Percentiles rank a stretch among this genome's conserved stretches.
These are phyloP conservation scores for Drosophila planitibia DNA, from an alignment of 2,888 invertebrate genomes.

Conservation along the genomic window DNA sequence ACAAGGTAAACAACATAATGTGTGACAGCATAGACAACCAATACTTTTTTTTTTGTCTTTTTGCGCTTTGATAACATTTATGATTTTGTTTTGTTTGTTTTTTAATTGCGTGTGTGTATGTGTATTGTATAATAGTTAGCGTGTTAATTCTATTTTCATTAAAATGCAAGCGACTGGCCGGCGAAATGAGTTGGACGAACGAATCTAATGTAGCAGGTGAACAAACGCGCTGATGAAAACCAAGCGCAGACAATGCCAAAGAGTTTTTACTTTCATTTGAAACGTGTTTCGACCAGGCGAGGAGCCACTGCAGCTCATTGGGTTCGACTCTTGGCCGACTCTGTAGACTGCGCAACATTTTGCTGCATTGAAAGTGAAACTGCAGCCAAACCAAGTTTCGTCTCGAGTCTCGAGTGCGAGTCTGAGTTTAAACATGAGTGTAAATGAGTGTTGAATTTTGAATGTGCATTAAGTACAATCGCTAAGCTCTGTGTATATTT, in stretches of 20 bases:
- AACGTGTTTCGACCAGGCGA: constrained; percentile 77
- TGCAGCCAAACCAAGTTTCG: constrained; percentile 36
- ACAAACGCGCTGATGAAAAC: constrained; percentile 61
- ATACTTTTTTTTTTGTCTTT: background rate
- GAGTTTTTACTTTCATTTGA: constrained; percentile 84
- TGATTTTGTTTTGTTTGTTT: background rate
- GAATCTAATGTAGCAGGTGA: constrained; percentile 62
- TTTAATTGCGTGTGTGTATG: constrained; percentile 1
- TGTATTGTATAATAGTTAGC: constrained; percentile 53
- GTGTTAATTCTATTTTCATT: constrained; percentile 72
- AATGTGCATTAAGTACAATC: constrained; percentile 10
- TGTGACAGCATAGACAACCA: constrained; percentile 33
- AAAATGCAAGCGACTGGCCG: constrained; percentile 44
- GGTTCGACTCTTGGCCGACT: constrained; percentile 30
- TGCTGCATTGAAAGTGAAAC: constrained; percentile 73
- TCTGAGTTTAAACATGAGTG: constrained; percentile 22
- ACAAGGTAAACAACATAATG: constrained; percentile 63
- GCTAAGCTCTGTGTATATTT: background rate
- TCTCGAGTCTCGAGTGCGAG: constrained; percentile 29
- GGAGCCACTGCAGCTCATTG: constrained; percentile 28
- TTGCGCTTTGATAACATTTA: constrained; percentile 14
- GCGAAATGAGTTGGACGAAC: constrained; percentile 29
- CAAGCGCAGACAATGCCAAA: constrained; percentile 69
- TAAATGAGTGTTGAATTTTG: constrained; percentile 18
- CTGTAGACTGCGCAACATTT: constrained; percentile 66